These are phyloP conservation scores for Baronia brevicornis DNA, from an alignment of 2,888 invertebrate genomes.

Conservation along the genomic window DNA sequence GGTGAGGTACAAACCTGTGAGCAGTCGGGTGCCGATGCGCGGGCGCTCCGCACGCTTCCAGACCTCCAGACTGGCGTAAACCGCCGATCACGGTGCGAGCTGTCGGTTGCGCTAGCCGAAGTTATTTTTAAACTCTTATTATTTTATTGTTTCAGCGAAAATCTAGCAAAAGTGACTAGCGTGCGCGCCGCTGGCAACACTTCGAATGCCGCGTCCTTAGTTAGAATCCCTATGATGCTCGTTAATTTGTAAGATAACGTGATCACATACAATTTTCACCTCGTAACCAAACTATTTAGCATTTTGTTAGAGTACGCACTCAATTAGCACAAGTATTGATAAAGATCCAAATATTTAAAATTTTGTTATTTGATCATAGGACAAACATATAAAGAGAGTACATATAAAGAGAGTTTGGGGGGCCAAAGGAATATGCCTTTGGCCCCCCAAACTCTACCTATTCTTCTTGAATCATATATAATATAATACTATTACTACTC, in stretches of 20 bases:
- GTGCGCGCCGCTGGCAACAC: conserved; percentile 55
- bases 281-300: no score
- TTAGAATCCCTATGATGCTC: conserved; percentile 29
- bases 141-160: conserved; percentile 73
- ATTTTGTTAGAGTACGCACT: no score
- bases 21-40: conserved; percentile 48
- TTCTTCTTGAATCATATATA: no score
- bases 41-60: conserved; percentile 61
- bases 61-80: conserved; percentile 55
- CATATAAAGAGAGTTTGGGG: no score
- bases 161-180: conserved; percentile 61
- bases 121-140: conserved; percentile 70
- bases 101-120: conserved; percentile 35
- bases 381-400: no score
- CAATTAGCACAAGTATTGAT: no score
- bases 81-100: conserved; percentile 33
- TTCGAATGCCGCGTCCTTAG: conserved; percentile 54
- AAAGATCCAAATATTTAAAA: no score
- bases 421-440: no score
- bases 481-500: no score
- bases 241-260: conserved; percentile 24
- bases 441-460: no score
- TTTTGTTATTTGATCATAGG: no score
- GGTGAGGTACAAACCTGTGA: conserved; percentile 60
- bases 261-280: conserved; percentile 34